phyloP scores from a whole-genome alignment of 2,797 vertebrate genomes.

The Rhinoraja longicauda region DNA sequence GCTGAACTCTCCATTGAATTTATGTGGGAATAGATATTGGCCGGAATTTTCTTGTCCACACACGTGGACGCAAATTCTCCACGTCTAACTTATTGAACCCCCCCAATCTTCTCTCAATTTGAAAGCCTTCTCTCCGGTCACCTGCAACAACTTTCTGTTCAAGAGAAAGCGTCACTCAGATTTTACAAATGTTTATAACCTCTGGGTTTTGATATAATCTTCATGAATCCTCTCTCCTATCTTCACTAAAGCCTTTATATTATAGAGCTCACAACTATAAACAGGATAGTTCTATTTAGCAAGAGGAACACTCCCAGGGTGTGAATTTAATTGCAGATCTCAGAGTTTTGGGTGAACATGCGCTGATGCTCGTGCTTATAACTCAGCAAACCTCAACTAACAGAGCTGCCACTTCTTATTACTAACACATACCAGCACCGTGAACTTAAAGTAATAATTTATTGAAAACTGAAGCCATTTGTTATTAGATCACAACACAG shows the following conservation, averaged over 20 bases:
- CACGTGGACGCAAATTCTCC: background rate
- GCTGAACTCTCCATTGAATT: background rate
- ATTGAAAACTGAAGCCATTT: slow-evolving; percentile 20
- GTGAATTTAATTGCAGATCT: background rate
- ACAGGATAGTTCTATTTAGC: background rate
- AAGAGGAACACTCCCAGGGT: background rate
- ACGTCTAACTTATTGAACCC: background rate
- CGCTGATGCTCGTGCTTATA: background rate
- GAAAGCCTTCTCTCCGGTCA: background rate
- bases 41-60: background rate
- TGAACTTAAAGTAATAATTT: slow-evolving; percentile 15
- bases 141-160: background rate
- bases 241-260: background rate
- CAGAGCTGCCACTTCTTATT: background rate
- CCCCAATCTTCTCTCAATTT: background rate
- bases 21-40: background rate
- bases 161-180: background rate
- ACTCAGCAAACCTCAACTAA: background rate
- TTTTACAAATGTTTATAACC: background rate
- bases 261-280: background rate
- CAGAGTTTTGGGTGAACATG: background rate
- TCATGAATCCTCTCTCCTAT: too few species aligned
- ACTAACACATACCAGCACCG: background rate
- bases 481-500: background rate
- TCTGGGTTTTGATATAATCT: background rate